Conservation (phyloP, 2,888 invertebrate species). For the Fragum whitleyi region DNA sequence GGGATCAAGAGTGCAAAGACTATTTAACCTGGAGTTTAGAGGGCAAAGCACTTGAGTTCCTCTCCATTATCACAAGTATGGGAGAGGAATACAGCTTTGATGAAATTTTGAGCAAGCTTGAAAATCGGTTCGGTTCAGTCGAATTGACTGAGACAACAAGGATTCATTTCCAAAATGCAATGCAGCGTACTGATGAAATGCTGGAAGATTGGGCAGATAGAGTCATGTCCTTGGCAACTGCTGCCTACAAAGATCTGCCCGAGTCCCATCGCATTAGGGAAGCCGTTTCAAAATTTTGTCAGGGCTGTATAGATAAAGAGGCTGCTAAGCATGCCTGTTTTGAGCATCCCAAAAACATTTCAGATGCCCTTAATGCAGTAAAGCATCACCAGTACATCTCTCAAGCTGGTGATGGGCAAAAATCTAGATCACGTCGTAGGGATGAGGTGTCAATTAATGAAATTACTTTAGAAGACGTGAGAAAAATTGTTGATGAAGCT, state of each 20-base stretch:
- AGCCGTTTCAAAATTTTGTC: conserved; percentile 44
- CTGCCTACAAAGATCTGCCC: conserved; percentile 46
- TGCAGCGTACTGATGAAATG: conserved; percentile 15
- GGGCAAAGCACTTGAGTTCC: conserved; percentile 25
- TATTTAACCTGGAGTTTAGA: no score
- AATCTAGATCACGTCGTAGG: neutral
- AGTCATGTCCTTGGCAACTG: conserved; percentile 41
- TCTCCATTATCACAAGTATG: neutral
- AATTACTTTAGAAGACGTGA: neutral
- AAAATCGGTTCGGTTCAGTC: conserved; percentile 17
- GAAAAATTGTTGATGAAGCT: neutral
- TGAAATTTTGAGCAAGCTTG: conserved; percentile 4
- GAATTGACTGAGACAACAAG: conserved; percentile 17
- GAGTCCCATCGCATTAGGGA: conserved; percentile 31
- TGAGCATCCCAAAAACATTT: conserved; percentile 23
- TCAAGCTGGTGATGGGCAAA: conserved; percentile 40
- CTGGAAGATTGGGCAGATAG: no score
- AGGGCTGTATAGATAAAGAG: conserved; percentile 48
- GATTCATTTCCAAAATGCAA: conserved; percentile 31
- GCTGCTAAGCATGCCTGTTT: conserved; percentile 48
- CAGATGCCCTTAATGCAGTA: conserved; percentile 38
- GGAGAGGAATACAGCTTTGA: neutral
- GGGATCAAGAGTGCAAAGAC: conserved; percentile 17
- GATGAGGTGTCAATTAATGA: conserved; percentile 8
- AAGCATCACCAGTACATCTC: conserved; percentile 41